phyloP scores from a whole-genome alignment of 2,888 invertebrate genomes.

The Zaprionus bogoriensis region DNA sequence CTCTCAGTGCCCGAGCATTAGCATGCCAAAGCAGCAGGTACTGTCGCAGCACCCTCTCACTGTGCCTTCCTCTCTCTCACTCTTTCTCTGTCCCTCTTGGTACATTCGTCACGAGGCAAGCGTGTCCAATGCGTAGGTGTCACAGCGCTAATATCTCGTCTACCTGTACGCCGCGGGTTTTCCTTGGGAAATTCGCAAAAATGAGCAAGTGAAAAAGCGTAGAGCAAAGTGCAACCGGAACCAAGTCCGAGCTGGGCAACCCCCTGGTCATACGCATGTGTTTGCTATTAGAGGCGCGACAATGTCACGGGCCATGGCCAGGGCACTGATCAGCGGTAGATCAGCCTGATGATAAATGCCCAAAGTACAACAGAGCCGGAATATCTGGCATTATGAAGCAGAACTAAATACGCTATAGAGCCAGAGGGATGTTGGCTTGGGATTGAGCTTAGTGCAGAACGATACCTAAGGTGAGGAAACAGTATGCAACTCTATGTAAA shows the following conservation, averaged over 20 bases:
- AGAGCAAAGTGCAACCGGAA: slow-evolving; percentile 47
- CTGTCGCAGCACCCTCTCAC: slow-evolving; percentile 1
- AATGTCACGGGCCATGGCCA: slow-evolving; percentile 46
- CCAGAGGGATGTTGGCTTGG: background rate
- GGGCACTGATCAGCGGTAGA: slow-evolving; percentile 23
- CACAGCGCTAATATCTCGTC: slow-evolving; percentile 26
- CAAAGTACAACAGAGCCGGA: background rate
- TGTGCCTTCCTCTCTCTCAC: no score
- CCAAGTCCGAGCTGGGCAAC: slow-evolving; percentile 1
- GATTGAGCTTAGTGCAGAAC: background rate
- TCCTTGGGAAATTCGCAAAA: slow-evolving; percentile 47
- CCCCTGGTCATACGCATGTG: slow-evolving; percentile 32
- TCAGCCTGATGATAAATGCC: slow-evolving; percentile 18
- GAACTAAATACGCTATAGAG: slow-evolving; percentile 17
- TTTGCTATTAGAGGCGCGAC: slow-evolving; percentile 40
- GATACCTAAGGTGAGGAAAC: no score
- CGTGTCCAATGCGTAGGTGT: slow-evolving; percentile 60
- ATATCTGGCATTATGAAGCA: slow-evolving; percentile 28
- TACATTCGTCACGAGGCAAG: slow-evolving; percentile 46
- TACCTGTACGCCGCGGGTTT: slow-evolving; percentile 55
- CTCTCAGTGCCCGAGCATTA: slow-evolving; percentile 45
- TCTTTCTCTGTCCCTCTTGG: no score
- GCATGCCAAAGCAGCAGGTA: slow-evolving; percentile 30
- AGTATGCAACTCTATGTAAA: background rate
- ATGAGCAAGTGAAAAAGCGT: slow-evolving; percentile 35